Conservation (phyloP, 2,888 invertebrate genomes). For the Stramonita haemastoma region DNA sequence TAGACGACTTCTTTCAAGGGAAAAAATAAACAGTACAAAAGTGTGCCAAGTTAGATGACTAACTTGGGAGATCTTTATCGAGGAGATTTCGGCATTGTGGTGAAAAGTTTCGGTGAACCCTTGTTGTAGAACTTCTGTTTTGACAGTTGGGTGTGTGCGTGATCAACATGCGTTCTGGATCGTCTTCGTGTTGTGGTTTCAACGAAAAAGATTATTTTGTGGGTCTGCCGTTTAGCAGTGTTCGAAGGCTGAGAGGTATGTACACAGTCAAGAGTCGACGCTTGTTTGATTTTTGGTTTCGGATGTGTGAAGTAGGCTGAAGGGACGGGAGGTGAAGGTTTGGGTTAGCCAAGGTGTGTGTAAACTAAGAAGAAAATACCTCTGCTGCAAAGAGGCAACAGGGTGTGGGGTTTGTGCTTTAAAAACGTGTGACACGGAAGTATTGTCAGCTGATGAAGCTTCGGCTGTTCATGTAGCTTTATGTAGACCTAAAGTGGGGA, state of each 20-base stretch:
- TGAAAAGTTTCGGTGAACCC: conserved; percentile 10
- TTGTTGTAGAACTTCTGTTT: background rate
- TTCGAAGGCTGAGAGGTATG: background rate
- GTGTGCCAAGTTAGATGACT: too few species aligned
- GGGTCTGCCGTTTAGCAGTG: background rate
- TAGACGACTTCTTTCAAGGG: too few species aligned
- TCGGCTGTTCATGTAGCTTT: background rate
- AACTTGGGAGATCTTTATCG: too few species aligned
- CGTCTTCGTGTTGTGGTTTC: background rate
- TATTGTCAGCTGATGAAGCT: background rate
- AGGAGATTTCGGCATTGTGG: background rate
- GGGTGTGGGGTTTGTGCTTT: background rate
- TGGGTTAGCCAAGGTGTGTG: background rate
- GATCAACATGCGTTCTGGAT: background rate
- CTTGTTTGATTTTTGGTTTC: background rate
- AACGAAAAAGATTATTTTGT: background rate
- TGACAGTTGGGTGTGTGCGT: background rate
- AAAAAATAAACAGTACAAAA: too few species aligned
- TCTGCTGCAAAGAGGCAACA: background rate
- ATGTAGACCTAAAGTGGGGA: too few species aligned
- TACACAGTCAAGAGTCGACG: background rate
- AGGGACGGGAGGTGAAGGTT: background rate
- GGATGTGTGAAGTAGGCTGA: background rate
- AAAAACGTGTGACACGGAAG: background rate
- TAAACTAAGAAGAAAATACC: background rate